phyloP scores from a whole-genome alignment of 2,797 vertebrate species.

The Morelia viridis region DNA sequence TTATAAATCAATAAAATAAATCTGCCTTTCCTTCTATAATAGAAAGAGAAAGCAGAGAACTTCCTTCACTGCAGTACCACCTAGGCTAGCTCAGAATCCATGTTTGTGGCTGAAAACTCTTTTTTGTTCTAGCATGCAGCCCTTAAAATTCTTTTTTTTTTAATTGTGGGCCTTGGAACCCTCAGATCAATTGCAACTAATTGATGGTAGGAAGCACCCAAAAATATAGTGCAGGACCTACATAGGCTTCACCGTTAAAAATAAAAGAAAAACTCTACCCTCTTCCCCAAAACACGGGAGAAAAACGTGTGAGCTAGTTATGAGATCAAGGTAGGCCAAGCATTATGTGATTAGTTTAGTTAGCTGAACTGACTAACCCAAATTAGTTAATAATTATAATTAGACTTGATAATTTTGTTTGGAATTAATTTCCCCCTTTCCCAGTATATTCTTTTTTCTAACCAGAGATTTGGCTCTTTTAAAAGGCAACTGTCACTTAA shows the following conservation, averaged over 20 bases:
- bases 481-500: neutral
- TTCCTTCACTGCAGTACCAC: neutral
- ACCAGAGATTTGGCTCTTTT: neutral
- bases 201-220: neutral
- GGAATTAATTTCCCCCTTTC: neutral
- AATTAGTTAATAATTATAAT: neutral
- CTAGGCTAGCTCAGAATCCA: neutral
- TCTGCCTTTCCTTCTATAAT: neutral
- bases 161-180: neutral
- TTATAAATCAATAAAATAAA: neutral
- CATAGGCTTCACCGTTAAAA: neutral
- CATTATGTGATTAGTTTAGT: neutral
- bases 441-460: neutral
- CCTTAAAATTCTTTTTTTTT: neutral
- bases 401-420: neutral
- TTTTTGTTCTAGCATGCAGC: neutral
- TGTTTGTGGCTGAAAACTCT: neutral
- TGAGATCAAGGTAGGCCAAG: neutral
- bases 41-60: neutral
- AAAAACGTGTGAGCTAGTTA: neutral
- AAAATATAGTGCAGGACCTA: neutral
- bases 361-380: neutral
- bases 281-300: neutral
- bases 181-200: neutral
- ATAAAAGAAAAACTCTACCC: neutral